Evolutionary conservation across 1,140 invertebrate genomes (phyloP), one percentile per base, ranked within the genome.

Genomic region (Drosophila parabipectinata): DNA sequence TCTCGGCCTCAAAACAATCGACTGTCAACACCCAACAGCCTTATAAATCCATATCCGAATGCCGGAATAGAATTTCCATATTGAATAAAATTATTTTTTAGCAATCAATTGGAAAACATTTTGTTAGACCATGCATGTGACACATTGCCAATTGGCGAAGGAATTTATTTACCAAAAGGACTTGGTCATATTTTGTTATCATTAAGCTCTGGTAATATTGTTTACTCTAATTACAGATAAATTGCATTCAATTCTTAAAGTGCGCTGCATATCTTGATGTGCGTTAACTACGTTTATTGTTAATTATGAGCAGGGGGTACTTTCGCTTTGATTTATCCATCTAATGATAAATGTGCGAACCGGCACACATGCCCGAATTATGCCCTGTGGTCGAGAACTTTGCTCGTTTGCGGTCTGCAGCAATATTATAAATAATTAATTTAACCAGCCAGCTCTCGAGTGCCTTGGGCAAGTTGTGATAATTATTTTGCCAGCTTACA

Each of bases 71-170:
- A 64, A 66, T 72, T 62, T 77, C 47, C 34, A 71, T 66, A 76
- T 76, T 67, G 72, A 66, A 80, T 75, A 72, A 64, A 41, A 87
- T 64, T 74, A 61, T 63, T 74, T 83, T 80, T 81, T 50, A 55
- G 50, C 61, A 71, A 80, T 85, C 69, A 73, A 74, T 77, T 71
- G 67, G 51, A 57, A 3, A 37, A 18, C 52, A 39, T 34, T 56
- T 48, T 44, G 39, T 21, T 14, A 44, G 57, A 14, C 51, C 14
- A 58, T 66, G 72, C 52, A 45, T 71, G 52, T 62, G 79, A 56
- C 55, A 77, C 32, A 85, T 72, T 62, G 32, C 58, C 57, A 55
- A 78, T 62, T 72, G 57, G 47, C 51, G 50, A 34, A 55, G 59
- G 48, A 85, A 44, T 44, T 44, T 44, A 58, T 77, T 79, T 57